A percentile compares a stretch with the other conserved stretches of the same genome.
phyloP scores from a whole-genome alignment of 1,140 invertebrate genomes.

The Rhizoglyphus robini region DNA sequence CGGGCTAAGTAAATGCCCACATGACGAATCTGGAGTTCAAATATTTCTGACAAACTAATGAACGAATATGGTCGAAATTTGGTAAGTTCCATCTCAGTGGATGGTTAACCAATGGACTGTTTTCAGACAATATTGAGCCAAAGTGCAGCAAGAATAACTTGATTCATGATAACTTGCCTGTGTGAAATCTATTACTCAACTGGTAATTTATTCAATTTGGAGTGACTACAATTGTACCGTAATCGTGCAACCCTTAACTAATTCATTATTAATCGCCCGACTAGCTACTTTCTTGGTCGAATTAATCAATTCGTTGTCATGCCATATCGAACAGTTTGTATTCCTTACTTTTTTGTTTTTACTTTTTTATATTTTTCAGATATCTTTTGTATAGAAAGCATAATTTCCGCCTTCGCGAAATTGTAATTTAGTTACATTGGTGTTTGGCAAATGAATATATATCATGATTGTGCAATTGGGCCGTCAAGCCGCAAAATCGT shows the following conservation, averaged over 20 bases:
- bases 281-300: too few species aligned
- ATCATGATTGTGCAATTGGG: background rate
- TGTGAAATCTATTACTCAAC: background rate
- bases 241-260: background rate
- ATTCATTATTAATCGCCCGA: background rate
- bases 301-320: too few species aligned
- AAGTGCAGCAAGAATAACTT: background rate
- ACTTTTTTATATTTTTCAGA: too few species aligned
- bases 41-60: background rate
- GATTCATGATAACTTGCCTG: background rate
- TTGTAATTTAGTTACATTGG: background rate
- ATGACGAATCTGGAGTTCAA: background rate
- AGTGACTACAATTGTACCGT: background rate
- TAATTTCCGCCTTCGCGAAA: too few species aligned
- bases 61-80: background rate
- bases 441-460: background rate
- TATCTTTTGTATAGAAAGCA: too few species aligned
- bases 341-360: too few species aligned
- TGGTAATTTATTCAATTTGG: background rate
- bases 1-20: background rate
- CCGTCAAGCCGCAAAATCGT: too few species aligned
- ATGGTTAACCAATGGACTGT: background rate
- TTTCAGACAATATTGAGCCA: background rate
- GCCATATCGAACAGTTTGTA: too few species aligned
- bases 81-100: background rate